These are phyloP conservation scores for Pachydiplax longipennis DNA, from an alignment of 2,888 invertebrate genomes.

Conservation along the genomic window DNA sequence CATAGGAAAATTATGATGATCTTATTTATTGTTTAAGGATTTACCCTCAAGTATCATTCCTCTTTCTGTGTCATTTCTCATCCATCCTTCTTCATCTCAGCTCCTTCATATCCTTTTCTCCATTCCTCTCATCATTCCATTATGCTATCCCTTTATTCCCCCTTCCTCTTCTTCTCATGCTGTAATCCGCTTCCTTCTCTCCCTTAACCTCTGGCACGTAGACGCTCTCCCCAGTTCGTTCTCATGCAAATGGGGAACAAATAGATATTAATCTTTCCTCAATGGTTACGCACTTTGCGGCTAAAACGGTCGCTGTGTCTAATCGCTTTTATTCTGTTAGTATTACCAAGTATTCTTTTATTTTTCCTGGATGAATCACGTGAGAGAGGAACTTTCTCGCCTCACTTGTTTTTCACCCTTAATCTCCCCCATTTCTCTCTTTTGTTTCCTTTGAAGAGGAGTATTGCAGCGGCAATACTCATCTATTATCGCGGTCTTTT, in stretches of 20 bases:
- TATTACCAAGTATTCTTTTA: neutral
- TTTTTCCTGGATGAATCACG: neutral
- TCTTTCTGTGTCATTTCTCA: no score
- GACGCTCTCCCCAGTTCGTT: neutral
- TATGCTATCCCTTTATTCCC: neutral
- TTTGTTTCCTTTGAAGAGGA: no score
- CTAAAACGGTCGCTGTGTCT: neutral
- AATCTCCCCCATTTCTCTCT: no score
- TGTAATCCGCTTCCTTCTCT: neutral
- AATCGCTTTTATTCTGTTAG: neutral
- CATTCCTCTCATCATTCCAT: neutral
- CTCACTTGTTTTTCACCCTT: neutral
- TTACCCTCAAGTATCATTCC: no score
- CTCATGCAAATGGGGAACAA: slow-evolving; percentile 4
- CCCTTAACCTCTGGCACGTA: neutral
- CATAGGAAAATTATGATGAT: no score
- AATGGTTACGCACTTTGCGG: neutral
- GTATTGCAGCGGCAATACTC: no score
- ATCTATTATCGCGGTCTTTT: no score
- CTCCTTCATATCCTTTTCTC: neutral
- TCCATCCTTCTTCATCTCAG: neutral
- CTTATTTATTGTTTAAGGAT: no score
- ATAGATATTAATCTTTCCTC: neutral
- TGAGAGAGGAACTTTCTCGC: neutral
- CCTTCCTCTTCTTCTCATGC: neutral